These are phyloP conservation scores for Eriosoma lanigerum DNA, from an alignment of 1,140 invertebrate species.

Conservation along the genomic window DNA sequence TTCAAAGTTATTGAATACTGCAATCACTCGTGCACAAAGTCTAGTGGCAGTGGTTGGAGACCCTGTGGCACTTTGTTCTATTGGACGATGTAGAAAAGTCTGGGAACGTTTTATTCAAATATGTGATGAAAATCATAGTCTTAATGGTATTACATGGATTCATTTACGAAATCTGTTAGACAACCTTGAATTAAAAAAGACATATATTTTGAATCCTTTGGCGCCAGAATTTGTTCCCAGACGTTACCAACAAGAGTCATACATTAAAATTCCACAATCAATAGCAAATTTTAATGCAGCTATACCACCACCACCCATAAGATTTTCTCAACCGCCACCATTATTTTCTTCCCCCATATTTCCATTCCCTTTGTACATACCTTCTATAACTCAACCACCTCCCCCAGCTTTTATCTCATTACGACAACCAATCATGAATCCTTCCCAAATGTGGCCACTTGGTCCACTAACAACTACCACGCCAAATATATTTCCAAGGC, in stretches of 20 bases:
- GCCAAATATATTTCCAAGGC: constrained; percentile 47
- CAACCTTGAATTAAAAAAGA: constrained; percentile 72
- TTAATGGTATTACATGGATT: constrained; percentile 74
- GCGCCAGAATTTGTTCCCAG: constrained; percentile 79
- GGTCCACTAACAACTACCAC: constrained; percentile 34
- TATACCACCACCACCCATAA: constrained; percentile 56
- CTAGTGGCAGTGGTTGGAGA: constrained; percentile 87
- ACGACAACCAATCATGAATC: constrained; percentile 36
- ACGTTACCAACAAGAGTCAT: constrained; percentile 56
- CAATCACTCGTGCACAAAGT: constrained; percentile 82
- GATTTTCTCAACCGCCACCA: constrained; percentile 55
- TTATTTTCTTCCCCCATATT: constrained; percentile 54
- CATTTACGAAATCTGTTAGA: constrained; percentile 70
- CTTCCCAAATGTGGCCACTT: constrained; percentile 36
- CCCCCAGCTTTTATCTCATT: constrained; percentile 52
- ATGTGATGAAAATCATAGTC: constrained; percentile 72
- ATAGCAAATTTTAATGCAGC: constrained; percentile 50
- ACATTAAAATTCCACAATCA: constrained; percentile 55
- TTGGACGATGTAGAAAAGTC: constrained; percentile 79
- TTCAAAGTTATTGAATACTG: constrained; percentile 81
- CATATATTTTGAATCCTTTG: constrained; percentile 77
- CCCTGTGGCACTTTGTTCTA: constrained; percentile 79
- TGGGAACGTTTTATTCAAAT: constrained; percentile 81
- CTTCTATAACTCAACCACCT: constrained; percentile 52
- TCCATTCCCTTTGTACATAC: constrained; percentile 53